Conservation (phyloP, 1,140 invertebrate species). For the Sipha flava region DNA sequence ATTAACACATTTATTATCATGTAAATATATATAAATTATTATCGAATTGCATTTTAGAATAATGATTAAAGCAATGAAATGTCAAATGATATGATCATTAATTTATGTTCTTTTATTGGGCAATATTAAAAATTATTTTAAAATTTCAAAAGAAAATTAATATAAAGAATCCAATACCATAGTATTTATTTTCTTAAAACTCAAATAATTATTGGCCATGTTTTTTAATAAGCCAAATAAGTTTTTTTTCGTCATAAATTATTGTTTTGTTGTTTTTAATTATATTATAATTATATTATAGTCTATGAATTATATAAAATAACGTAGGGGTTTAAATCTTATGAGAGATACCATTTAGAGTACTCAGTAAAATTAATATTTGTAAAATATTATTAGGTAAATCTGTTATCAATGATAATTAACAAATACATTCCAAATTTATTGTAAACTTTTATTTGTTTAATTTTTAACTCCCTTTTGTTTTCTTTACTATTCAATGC, state of each 20-base stretch:
- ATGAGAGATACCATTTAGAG: conserved; percentile 10
- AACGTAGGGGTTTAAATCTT: conserved; percentile 21
- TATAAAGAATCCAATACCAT: background rate
- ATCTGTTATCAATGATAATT: conserved; percentile 30
- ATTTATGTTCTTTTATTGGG: background rate
- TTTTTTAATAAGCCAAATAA: background rate
- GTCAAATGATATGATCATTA: background rate
- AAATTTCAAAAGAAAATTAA: background rate
- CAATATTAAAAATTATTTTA: background rate
- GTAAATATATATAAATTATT: conserved; percentile 15
- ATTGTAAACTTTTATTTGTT: conserved; percentile 18
- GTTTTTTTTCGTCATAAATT: background rate
- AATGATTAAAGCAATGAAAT: background rate
- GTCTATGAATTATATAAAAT: conserved; percentile 30
- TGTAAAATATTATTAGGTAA: conserved; percentile 33
- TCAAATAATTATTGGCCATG: background rate
- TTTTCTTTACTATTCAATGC: background rate
- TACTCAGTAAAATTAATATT: conserved; percentile 25
- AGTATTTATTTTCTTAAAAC: conserved; percentile 20
- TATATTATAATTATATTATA: conserved; percentile 32
- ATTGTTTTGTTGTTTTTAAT: conserved; percentile 32
- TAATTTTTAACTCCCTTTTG: background rate
- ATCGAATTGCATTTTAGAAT: background rate
- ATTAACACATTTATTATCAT: background rate
- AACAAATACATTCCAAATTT: conserved; percentile 32